Percentiles rank a stretch among this genome's conserved stretches.
phyloP scores from a whole-genome alignment of 2,113 vertebrate genomes.

The Pteropus alecto region DNA sequence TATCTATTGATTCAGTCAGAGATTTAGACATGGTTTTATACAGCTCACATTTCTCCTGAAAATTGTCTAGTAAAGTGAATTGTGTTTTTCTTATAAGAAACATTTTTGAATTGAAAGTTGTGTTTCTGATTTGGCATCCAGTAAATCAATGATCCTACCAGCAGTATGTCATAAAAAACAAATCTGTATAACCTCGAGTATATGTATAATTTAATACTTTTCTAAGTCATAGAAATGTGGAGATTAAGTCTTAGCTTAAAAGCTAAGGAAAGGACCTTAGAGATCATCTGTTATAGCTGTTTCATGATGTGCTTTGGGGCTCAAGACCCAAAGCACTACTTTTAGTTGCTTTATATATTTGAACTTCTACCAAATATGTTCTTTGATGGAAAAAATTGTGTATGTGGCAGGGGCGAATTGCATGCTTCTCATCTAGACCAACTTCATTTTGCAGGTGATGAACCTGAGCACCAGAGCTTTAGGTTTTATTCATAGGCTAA shows the following conservation, averaged over 20 bases:
- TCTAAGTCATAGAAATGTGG: conserved; percentile 33
- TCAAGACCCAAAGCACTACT: background rate
- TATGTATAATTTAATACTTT: conserved; percentile 43
- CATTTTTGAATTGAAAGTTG: conserved; percentile 16
- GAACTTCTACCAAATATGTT: background rate
- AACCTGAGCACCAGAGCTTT: conserved; percentile 17
- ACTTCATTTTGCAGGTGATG: background rate
- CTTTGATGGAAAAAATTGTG: background rate
- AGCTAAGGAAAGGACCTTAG: background rate
- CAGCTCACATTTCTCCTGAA: conserved; percentile 29
- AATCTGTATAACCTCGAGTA: conserved; percentile 32
- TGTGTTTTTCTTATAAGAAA: conserved; percentile 51
- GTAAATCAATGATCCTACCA: conserved; percentile 32
- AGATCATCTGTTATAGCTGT: conserved; percentile 6
- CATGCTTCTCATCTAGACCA: background rate
- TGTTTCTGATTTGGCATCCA: conserved; percentile 33
- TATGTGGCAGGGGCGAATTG: background rate
- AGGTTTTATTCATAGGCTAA: background rate
- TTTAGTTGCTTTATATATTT: conserved; percentile 27
- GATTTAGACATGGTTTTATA: conserved; percentile 34
- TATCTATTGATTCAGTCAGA: conserved; percentile 5
- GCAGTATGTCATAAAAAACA: background rate
- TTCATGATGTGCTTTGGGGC: background rate
- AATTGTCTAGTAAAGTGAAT: conserved; percentile 1
- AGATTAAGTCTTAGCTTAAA: conserved; percentile 44